Evolutionary conservation across 2,113 vertebrate genomes (phyloP).

Genomic region (Ceyx margarethae): DNA sequence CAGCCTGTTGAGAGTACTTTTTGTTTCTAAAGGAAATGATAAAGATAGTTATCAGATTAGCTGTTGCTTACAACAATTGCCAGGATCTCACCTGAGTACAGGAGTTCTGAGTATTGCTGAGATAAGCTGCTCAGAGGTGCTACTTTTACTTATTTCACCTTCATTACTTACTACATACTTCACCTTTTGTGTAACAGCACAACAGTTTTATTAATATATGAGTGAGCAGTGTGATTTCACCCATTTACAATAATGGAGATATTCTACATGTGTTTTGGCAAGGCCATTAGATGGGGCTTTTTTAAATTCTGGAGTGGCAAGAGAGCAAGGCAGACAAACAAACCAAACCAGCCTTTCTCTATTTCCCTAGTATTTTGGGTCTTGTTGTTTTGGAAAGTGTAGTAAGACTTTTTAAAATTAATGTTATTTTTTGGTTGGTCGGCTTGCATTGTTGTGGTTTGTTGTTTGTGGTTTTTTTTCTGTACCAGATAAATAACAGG

Average conservation of each 20-base stretch:
- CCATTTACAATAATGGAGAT: not conserved
- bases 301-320: not conserved
- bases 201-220: not conserved
- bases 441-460: too few relatives aligned
- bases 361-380: not conserved
- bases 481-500: not conserved
- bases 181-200: not conserved
- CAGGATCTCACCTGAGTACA: not conserved
- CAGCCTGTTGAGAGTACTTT: not conserved
- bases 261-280: not conserved
- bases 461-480: not conserved
- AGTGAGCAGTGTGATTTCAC: not conserved
- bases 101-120: not conserved
- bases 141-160: too few relatives aligned
- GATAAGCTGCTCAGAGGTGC: not conserved
- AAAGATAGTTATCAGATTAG: not conserved
- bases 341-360: not conserved
- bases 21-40: not conserved
- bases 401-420: not conserved
- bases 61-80: not conserved
- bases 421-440: too few relatives aligned
- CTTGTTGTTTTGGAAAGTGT: not conserved
- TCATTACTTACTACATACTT: not conserved
- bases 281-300: accelerated
- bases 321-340: not conserved